Conservation (phyloP, 2,113 vertebrate species). For the Anguilla japonica region DNA sequence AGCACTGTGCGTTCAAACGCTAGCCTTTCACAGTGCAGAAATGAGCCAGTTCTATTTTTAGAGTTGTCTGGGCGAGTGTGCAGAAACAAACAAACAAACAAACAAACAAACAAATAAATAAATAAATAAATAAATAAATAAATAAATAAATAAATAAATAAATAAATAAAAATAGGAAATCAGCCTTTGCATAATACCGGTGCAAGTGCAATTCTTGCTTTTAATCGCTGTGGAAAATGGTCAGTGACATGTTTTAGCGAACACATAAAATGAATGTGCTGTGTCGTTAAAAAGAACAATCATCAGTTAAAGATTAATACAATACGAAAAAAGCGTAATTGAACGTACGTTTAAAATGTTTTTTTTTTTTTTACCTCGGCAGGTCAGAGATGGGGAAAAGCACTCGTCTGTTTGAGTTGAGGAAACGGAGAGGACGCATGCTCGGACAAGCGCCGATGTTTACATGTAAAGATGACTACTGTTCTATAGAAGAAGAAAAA, state of each 20-base stretch:
- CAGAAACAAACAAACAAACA: neutral
- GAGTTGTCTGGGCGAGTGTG: neutral
- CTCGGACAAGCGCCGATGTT: slow-evolving; percentile 54
- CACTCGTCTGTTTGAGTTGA: slow-evolving; percentile 51
- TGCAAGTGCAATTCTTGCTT: neutral
- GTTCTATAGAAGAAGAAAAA: slow-evolving; percentile 22
- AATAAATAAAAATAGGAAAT: neutral
- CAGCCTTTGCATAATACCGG: neutral
- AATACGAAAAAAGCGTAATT: no score
- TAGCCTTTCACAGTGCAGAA: neutral
- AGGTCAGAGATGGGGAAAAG: slow-evolving; percentile 77
- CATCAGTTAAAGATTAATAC: neutral
- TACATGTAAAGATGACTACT: slow-evolving; percentile 53
- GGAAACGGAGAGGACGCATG: slow-evolving; percentile 25
- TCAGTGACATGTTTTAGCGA: no score
- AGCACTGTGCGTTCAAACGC: neutral
- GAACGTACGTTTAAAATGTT: slow-evolving; percentile 18
- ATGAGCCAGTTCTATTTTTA: neutral
- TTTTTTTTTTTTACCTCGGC: slow-evolving; percentile 42
- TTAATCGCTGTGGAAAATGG: neutral
- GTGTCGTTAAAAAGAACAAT: neutral
- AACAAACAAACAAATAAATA: no score
- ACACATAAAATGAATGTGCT: neutral
- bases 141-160: neutral
- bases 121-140: neutral